phyloP scores from a whole-genome alignment of 2,888 invertebrate genomes.

The Agrochola circellaris region DNA sequence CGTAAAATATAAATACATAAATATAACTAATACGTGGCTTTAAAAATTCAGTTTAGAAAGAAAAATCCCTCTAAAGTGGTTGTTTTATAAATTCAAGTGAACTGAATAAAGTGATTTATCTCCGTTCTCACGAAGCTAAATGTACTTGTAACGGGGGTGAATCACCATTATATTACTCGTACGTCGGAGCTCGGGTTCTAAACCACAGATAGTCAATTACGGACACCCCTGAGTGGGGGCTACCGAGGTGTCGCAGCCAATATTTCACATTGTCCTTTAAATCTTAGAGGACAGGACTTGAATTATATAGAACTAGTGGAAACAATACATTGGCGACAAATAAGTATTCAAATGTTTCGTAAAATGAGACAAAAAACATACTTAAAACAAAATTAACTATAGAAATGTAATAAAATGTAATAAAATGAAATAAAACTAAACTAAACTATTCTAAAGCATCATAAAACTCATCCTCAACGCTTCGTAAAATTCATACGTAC shows the following conservation, averaged over 20 bases:
- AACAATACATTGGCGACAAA: neutral
- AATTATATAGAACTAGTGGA: slow-evolving; percentile 3
- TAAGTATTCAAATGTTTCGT: neutral
- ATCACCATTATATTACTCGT: slow-evolving; percentile 56
- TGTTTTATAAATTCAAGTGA: slow-evolving; percentile 26
- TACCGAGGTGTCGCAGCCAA: slow-evolving; percentile 43
- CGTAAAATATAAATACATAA: too few relatives aligned
- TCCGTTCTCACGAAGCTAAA: slow-evolving; percentile 46
- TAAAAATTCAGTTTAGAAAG: neutral
- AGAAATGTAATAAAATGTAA: too few relatives aligned
- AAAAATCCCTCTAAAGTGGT: neutral
- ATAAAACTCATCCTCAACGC: too few relatives aligned
- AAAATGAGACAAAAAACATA: too few relatives aligned
- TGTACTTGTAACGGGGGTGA: slow-evolving; percentile 53
- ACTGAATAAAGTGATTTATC: slow-evolving; percentile 52
- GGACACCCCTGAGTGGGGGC: slow-evolving; percentile 44
- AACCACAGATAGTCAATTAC: slow-evolving; percentile 61
- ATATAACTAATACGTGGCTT: neutral
- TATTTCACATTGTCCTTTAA: slow-evolving; percentile 54
- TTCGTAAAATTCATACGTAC: too few relatives aligned
- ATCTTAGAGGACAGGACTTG: slow-evolving; percentile 28
- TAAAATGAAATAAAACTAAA: too few relatives aligned
- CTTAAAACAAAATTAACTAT: too few relatives aligned
- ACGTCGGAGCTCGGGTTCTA: slow-evolving; percentile 46
- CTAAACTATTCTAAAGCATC: too few relatives aligned